phyloP scores from a whole-genome alignment of 2,888 invertebrate species.

The Hyles lineata region DNA sequence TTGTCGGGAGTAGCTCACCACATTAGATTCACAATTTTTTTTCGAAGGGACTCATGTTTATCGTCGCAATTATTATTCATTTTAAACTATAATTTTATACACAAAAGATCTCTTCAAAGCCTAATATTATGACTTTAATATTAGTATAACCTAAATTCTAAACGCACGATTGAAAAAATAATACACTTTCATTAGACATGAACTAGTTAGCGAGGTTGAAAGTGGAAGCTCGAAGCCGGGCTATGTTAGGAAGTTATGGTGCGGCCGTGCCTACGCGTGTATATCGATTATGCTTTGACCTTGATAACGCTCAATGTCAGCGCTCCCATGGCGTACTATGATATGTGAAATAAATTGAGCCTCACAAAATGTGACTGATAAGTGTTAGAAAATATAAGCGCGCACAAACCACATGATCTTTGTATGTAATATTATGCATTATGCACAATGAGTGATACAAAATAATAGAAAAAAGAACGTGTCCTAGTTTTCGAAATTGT shows the following conservation, averaged over 20 bases:
- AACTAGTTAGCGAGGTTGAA: not conserved
- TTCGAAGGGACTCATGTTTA: not conserved
- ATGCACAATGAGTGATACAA: too few relatives aligned
- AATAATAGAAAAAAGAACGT: too few relatives aligned
- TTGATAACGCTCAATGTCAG: constrained; percentile 1
- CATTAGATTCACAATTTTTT: not conserved
- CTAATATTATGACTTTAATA: not conserved
- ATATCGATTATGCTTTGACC: not conserved
- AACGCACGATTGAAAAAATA: not conserved
- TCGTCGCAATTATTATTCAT: not conserved
- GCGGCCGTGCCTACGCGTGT: not conserved
- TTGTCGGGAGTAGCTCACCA: not conserved
- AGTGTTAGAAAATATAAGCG: too few relatives aligned
- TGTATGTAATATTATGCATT: too few relatives aligned
- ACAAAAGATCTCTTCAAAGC: not conserved
- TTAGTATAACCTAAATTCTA: not conserved
- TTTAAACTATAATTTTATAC: not conserved
- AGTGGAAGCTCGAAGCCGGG: not conserved
- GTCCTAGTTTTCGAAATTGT: too few relatives aligned
- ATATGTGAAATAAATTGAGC: too few relatives aligned
- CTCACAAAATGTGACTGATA: too few relatives aligned
- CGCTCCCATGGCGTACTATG: not conserved
- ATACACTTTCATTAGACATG: not conserved
- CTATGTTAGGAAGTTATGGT: not conserved
- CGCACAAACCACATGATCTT: too few relatives aligned